Conservation (phyloP, 1,140 invertebrate species). For the Oscheius sp. region DNA sequence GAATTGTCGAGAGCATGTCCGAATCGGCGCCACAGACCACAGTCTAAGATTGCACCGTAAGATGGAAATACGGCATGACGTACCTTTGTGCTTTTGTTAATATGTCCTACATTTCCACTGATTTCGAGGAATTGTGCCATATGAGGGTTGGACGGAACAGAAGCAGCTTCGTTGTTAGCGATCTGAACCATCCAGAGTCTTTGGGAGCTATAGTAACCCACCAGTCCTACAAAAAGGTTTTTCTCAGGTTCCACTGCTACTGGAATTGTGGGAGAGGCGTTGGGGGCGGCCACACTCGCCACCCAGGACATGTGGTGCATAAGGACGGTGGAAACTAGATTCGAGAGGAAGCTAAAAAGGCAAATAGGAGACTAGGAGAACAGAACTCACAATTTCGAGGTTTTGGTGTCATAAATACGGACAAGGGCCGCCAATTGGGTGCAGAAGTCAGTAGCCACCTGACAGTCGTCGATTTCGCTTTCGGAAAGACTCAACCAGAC, state of each 20-base stretch:
- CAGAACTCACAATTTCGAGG: constrained; percentile 22
- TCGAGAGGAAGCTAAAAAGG: constrained; percentile 33
- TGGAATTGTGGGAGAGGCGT: too few species aligned
- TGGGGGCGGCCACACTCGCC: constrained; percentile 22
- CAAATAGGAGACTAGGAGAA: not conserved
- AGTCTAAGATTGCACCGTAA: too few species aligned
- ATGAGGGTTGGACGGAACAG: constrained; percentile 20
- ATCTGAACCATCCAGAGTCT: not conserved
- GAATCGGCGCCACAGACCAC: constrained; percentile 21
- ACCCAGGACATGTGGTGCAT: constrained; percentile 37
- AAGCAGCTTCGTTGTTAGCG: not conserved
- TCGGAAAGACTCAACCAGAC: constrained; percentile 25
- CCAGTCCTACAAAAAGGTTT: too few species aligned
- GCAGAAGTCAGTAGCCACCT: constrained; percentile 23
- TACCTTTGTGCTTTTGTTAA: constrained; percentile 3
- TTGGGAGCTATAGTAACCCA: too few species aligned
- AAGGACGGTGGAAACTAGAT: constrained; percentile 24
- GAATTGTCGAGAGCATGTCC: constrained; percentile 3
- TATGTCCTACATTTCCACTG: constrained; percentile 11
- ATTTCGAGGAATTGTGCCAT: constrained; percentile 33
- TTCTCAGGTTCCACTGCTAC: not conserved
- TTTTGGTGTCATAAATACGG: constrained; percentile 3
- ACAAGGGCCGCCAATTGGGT: constrained; percentile 13
- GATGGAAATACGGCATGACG: too few species aligned
- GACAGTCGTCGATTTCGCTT: not conserved